phyloP scores from a whole-genome alignment of 2,113 vertebrate genomes.

The Suncus etruscus region DNA sequence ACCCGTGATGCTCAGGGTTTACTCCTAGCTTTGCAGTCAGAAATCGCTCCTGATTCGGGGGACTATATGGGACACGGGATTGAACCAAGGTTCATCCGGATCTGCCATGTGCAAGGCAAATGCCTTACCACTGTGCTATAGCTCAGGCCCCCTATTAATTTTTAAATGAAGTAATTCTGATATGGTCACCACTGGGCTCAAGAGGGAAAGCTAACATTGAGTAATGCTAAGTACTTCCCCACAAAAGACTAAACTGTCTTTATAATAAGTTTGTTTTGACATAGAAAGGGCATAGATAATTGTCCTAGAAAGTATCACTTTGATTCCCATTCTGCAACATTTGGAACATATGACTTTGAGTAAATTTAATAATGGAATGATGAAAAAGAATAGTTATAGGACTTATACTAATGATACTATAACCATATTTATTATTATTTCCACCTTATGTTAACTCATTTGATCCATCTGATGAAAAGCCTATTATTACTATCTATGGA shows the following conservation, averaged over 20 bases:
- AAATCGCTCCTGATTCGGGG: no score
- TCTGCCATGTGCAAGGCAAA: no score
- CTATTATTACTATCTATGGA: not conserved
- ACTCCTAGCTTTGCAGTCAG: no score
- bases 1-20: no score
- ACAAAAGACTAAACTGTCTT: not conserved
- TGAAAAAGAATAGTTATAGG: slow-evolving; percentile 9
- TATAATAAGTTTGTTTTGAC: not conserved
- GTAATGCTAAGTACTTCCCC: not conserved
- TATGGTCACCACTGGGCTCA: not conserved
- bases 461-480: not conserved
- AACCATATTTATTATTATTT: no score
- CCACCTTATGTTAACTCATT: not conserved
- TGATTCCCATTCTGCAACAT: slow-evolving; percentile 4
- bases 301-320: not conserved
- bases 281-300: not conserved
- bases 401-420: no score
- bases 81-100: no score
- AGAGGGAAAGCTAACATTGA: not conserved
- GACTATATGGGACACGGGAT: no score
- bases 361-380: not conserved
- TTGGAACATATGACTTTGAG: not conserved
- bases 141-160: not conserved
- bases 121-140: no score
- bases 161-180: not conserved